These are phyloP conservation scores for Aspiorhynchus laticeps DNA, from an alignment of 2,113 vertebrate species.

Conservation along the genomic window DNA sequence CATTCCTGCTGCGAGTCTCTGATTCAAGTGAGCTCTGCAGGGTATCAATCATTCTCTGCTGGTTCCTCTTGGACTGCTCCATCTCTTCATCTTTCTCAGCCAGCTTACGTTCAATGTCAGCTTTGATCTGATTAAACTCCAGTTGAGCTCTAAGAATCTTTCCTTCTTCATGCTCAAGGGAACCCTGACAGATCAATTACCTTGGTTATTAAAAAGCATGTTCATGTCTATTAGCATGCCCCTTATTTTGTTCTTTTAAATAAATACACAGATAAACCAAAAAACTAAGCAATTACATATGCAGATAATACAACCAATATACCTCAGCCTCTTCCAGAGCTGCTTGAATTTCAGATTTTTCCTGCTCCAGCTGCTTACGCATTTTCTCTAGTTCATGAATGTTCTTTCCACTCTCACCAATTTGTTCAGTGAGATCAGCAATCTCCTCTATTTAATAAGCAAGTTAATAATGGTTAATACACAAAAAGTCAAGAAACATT, in stretches of 20 bases:
- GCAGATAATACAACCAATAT: too few species aligned
- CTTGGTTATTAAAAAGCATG: not conserved
- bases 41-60: conserved; percentile 79
- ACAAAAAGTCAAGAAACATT: too few species aligned
- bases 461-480: too few species aligned
- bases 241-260: not conserved
- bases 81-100: conserved; percentile 88
- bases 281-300: conserved; percentile 47
- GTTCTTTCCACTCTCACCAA: too few species aligned
- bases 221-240: not conserved
- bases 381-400: conserved; percentile 87
- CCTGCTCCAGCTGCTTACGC: conserved; percentile 83
- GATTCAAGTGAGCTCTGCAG: conserved; percentile 87
- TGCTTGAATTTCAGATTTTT: conserved; percentile 85
- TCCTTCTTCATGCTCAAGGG: conserved; percentile 88
- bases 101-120: conserved; percentile 84
- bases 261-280: not conserved
- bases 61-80: conserved; percentile 87
- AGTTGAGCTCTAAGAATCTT: conserved; percentile 88
- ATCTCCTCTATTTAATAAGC: too few species aligned
- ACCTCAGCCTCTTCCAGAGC: conserved; percentile 89
- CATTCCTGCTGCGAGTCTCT: too few species aligned
- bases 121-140: conserved; percentile 86
- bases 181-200: conserved; percentile 41
- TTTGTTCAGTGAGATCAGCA: too few species aligned